A percentile compares a stretch with the other conserved stretches of the same genome.
These are phyloP conservation scores for Trachymyrmex cornetzi DNA, from an alignment of 1,140 invertebrate species.

Conservation along the genomic window DNA sequence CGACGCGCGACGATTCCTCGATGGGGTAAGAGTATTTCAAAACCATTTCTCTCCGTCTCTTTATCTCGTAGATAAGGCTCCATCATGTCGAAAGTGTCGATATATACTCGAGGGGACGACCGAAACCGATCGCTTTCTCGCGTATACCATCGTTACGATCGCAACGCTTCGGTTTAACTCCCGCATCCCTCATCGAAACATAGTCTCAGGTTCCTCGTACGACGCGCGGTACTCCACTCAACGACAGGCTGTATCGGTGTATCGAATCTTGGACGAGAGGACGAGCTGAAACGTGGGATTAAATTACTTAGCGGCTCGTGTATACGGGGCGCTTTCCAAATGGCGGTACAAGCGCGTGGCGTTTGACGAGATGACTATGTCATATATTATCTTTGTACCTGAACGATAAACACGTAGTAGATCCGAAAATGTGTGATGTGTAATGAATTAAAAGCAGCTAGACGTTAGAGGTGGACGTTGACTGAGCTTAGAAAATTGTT, in stretches of 20 bases:
- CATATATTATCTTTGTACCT: neutral
- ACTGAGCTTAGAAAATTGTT: neutral
- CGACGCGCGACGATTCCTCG: constrained; percentile 12
- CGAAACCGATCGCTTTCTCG: neutral
- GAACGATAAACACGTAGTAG: constrained; percentile 27
- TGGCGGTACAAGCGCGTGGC: constrained; percentile 31
- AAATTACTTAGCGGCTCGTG: constrained; percentile 74
- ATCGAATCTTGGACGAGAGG: constrained; percentile 72
- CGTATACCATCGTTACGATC: neutral
- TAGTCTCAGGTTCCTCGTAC: neutral
- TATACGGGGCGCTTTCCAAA: constrained; percentile 66
- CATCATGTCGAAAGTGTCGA: constrained; percentile 12
- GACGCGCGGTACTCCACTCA: neutral
- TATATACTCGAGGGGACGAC: neutral
- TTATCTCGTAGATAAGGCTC: neutral
- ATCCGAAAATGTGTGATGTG: neutral
- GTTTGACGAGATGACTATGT: constrained; percentile 2
- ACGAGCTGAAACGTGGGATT: constrained; percentile 69
- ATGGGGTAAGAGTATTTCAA: neutral
- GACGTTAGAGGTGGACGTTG: no score
- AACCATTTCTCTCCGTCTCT: constrained; percentile 13
- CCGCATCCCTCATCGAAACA: neutral
- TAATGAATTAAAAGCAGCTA: neutral
- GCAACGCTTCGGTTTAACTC: neutral
- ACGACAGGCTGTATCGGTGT: constrained; percentile 54